Evolutionary conservation across 2,113 vertebrate species (phyloP).

Genomic region (Pseudorhombus dupliciocellatus): DNA sequence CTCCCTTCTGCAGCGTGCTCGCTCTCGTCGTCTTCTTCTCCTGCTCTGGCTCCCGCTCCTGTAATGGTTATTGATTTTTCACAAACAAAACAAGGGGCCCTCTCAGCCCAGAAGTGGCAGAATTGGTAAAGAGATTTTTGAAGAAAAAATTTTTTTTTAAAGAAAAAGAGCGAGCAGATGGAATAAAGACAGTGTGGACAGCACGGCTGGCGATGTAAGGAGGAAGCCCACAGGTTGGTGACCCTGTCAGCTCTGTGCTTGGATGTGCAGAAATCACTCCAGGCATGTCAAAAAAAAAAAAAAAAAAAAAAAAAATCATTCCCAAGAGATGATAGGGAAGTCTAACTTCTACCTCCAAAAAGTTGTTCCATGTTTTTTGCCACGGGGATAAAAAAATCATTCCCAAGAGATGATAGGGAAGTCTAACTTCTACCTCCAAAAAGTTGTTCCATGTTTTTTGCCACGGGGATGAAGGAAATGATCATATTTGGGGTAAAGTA

Average conservation of each 20-base stretch:
- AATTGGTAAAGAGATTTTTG: conserved; percentile 36
- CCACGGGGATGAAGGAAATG: conserved; percentile 22
- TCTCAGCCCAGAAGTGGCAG: conserved; percentile 50
- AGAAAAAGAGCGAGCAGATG: not conserved
- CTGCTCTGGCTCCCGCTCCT: conserved; percentile 37
- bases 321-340: conserved; percentile 48
- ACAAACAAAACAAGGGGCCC: conserved; percentile 69
- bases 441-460: conserved; percentile 31
- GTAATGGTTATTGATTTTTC: conserved; percentile 78
- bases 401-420: conserved; percentile 52
- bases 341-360: conserved; percentile 39
- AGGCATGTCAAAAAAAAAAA: conserved; percentile 45
- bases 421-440: conserved; percentile 37
- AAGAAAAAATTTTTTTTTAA: conserved; percentile 40
- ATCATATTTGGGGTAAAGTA: conserved; percentile 25
- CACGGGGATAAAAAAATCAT: conserved; percentile 38
- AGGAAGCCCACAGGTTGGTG: conserved; percentile 39
- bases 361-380: conserved; percentile 27
- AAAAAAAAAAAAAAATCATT: conserved; percentile 51
- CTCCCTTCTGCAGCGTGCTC: conserved; percentile 36
- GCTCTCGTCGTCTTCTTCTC: conserved; percentile 20
- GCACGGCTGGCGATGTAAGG: conserved; percentile 1
- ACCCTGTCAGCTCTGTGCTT: conserved; percentile 48
- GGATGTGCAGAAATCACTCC: conserved; percentile 53
- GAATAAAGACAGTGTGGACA: not conserved